Conservation (phyloP, 2,888 invertebrate genomes). For the Margaritifera margaritifera region DNA sequence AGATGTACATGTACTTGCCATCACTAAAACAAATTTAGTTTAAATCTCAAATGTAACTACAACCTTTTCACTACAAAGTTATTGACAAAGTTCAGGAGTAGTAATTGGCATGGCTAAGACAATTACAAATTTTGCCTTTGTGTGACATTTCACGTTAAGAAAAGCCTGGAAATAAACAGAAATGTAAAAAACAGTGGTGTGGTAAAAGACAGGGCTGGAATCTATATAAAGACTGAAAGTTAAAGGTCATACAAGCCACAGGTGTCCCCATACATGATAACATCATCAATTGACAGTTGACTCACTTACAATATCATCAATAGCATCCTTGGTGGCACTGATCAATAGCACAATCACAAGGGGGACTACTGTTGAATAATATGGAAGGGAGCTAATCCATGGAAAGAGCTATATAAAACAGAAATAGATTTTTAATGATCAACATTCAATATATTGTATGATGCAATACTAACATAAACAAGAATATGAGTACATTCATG, state of each 20-base stretch:
- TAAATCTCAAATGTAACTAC: no score
- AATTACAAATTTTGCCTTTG: no score
- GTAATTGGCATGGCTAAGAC: no score
- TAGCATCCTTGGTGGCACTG: constrained; percentile 97
- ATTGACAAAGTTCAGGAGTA: no score
- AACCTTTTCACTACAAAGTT: no score
- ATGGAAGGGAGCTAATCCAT: constrained; percentile 96
- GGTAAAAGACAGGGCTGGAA: no score
- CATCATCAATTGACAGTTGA: not conserved
- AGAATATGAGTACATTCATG: no score
- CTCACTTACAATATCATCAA: constrained; percentile 95
- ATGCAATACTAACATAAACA: not conserved
- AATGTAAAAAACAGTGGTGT: no score
- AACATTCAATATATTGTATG: constrained; percentile 6
- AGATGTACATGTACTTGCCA: no score
- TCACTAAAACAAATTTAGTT: no score
- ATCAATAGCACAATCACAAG: constrained; percentile 93
- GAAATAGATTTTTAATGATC: constrained; percentile 2
- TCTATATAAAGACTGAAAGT: not conserved
- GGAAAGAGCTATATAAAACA: constrained; percentile 83
- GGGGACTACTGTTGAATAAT: constrained; percentile 96
- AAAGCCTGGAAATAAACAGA: no score
- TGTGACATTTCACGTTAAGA: no score
- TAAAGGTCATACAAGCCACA: not conserved
- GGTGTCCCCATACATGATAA: not conserved